Evolutionary conservation across 2,113 vertebrate genomes (phyloP).

Genomic region (Misgurnus anguillicaudatus): DNA sequence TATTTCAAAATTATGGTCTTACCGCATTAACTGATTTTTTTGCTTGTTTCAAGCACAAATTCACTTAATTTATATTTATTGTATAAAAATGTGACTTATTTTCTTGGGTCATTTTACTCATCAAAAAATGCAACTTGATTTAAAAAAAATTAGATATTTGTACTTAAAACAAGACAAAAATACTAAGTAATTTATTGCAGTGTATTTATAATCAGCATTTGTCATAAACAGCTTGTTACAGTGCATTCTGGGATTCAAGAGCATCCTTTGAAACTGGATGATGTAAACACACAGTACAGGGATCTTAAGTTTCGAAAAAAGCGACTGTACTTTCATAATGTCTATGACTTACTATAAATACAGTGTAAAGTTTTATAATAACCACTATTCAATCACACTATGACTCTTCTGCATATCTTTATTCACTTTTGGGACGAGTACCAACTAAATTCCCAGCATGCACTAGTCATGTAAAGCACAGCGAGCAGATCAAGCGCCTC

Average conservation of each 20-base stretch:
- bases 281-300: too few relatives aligned
- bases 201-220: conserved; percentile 25
- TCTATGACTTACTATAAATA: background rate
- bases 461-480: conserved; percentile 29
- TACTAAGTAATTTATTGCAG: too few relatives aligned
- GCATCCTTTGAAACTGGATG: too few relatives aligned
- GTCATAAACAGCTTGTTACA: background rate
- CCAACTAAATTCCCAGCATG: conserved; percentile 28
- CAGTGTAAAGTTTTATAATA: background rate
- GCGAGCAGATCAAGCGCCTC: conserved; percentile 17
- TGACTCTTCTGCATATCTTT: conserved; percentile 20
- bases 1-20: too few relatives aligned
- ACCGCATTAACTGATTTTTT: too few relatives aligned
- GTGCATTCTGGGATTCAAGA: background rate
- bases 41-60: too few relatives aligned
- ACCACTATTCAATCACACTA: conserved; percentile 38
- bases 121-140: too few relatives aligned
- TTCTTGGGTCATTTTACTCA: too few relatives aligned
- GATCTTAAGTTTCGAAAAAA: background rate
- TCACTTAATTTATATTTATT: too few relatives aligned
- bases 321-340: background rate
- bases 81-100: too few relatives aligned
- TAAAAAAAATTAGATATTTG: too few relatives aligned
- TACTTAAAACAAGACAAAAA: too few relatives aligned
- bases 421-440: conserved; percentile 31